phyloP scores from a whole-genome alignment of 2,797 vertebrate species.

The Sebastes flavidus region DNA sequence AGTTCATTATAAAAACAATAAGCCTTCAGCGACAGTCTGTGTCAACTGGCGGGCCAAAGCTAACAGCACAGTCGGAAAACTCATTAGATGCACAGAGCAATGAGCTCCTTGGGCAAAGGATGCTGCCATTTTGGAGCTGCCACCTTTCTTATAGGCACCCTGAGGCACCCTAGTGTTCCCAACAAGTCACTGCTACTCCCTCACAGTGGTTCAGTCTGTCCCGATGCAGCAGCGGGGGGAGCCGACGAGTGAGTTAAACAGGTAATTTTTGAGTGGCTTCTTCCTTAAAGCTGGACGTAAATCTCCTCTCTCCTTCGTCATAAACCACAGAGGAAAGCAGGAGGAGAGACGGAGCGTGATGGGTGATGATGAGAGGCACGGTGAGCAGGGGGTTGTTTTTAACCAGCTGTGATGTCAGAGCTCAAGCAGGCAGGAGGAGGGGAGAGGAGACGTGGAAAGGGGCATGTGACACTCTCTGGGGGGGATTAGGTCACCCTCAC shows the following conservation, averaged over 20 bases:
- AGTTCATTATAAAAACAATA: conserved; percentile 19
- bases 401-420: conserved; percentile 81
- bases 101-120: not conserved
- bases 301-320: not conserved
- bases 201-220: not conserved
- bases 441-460: conserved; percentile 46
- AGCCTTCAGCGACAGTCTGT: not conserved
- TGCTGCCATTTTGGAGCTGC: conserved; percentile 8
- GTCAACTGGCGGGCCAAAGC: not conserved
- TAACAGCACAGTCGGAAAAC: conserved; percentile 3
- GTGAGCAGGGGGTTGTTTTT: conserved; percentile 53
- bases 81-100: not conserved
- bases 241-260: not conserved
- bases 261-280: not conserved
- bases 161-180: not conserved
- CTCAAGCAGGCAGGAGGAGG: conserved; percentile 68
- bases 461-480: conserved; percentile 77
- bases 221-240: not conserved
- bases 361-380: conserved; percentile 23
- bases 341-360: conserved; percentile 9
- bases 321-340: conserved; percentile 8
- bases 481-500: conserved; percentile 77
- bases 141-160: not conserved
- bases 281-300: not conserved
- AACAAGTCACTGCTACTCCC: conserved; percentile 3